Evolutionary conservation across 2,888 invertebrate species (phyloP).

Genomic region (Lepidonotus clava): DNA sequence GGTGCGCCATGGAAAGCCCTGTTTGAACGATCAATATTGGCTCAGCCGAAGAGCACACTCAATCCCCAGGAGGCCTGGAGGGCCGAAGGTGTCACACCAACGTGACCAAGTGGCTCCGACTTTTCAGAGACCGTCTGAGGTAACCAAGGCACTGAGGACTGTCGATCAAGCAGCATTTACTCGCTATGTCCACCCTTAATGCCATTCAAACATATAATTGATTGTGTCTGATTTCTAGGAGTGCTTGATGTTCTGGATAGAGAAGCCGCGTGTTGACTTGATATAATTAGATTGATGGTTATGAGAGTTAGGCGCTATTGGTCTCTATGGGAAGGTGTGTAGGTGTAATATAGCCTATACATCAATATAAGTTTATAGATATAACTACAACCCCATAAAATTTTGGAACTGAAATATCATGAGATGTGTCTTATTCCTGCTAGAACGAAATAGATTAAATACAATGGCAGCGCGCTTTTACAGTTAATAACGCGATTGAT

Average conservation of each 20-base stretch:
- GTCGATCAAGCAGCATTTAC: not conserved
- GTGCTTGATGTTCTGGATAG: not conserved
- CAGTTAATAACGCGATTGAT: too few species aligned
- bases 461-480: too few species aligned
- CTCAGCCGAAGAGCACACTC: slow-evolving; percentile 15
- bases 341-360: too few species aligned
- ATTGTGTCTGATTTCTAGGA: not conserved
- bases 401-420: too few species aligned
- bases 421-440: too few species aligned
- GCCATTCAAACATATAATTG: slow-evolving; percentile 4
- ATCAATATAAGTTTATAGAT: too few species aligned
- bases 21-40: not conserved
- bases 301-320: too few species aligned
- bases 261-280: too few species aligned
- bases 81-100: not conserved
- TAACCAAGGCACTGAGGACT: not conserved
- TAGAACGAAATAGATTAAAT: too few species aligned
- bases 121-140: not conserved
- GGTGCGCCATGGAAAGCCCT: not conserved
- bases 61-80: not conserved
- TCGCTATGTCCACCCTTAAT: not conserved
- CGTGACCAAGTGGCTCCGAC: not conserved
- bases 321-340: too few species aligned
- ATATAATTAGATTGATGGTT: too few species aligned
- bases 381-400: too few species aligned